phyloP scores from a whole-genome alignment of 2,888 invertebrate species.

The Cremastobaeus sp. region DNA sequence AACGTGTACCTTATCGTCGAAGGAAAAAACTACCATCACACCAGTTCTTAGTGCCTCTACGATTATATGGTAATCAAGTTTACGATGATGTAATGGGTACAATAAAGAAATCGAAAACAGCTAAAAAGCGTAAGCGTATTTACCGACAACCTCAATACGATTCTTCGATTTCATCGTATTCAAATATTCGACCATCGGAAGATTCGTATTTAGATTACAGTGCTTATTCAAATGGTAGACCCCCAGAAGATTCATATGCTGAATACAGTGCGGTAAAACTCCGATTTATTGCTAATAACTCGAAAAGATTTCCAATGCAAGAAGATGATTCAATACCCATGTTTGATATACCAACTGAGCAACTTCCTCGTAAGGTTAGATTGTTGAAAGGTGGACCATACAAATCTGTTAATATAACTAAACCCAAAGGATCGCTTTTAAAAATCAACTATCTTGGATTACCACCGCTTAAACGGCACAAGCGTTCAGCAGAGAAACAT shows the following conservation, averaged over 20 bases:
- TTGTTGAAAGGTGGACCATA: conserved; percentile 44
- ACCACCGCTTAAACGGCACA: conserved; percentile 12
- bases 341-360: conserved; percentile 24
- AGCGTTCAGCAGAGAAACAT: conserved; percentile 31
- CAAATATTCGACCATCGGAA: background rate
- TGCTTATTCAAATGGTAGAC: no score
- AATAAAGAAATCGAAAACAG: conserved; percentile 68
- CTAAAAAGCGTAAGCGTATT: conserved; percentile 18
- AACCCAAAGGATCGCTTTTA: conserved; percentile 37
- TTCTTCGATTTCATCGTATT: no score
- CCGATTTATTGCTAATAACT: conserved; percentile 22
- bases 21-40: conserved; percentile 28
- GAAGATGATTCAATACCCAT: no score
- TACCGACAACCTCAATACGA: background rate
- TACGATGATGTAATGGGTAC: conserved; percentile 76
- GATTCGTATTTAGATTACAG: no score
- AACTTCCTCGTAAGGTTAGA: conserved; percentile 37
- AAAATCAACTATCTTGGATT: conserved; percentile 39
- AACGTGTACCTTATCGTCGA: conserved; percentile 13
- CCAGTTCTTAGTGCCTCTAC: conserved; percentile 35
- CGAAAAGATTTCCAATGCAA: no score
- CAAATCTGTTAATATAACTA: conserved; percentile 31
- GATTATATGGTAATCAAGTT: conserved; percentile 71
- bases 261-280: conserved; percentile 17
- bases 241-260: no score